These are phyloP conservation scores for Pterocles orientalis DNA, from an alignment of 2,113 vertebrate species.

Conservation along the genomic window DNA sequence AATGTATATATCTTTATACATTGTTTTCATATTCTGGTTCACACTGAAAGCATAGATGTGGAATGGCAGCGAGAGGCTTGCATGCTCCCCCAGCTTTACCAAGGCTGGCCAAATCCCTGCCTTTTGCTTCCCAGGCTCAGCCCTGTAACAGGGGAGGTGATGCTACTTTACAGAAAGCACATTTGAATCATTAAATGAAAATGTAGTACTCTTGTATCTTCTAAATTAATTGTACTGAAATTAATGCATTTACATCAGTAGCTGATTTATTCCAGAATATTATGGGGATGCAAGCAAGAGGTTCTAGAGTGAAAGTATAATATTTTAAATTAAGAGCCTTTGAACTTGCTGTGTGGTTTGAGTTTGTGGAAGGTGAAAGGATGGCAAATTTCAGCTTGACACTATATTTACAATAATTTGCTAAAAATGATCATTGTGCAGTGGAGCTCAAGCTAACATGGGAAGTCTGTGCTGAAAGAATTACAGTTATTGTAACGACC, in stretches of 20 bases:
- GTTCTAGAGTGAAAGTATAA: neutral
- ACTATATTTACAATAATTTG: neutral
- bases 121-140: neutral
- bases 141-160: neutral
- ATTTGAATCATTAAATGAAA: neutral
- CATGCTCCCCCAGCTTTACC: neutral
- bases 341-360: neutral
- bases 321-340: conserved; percentile 24
- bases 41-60: neutral
- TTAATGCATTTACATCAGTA: neutral
- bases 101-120: neutral
- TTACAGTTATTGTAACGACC: neutral
- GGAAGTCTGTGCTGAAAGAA: conserved; percentile 27
- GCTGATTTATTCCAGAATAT: neutral
- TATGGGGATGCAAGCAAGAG: neutral
- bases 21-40: neutral
- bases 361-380: neutral
- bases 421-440: neutral
- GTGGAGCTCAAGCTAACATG: neutral
- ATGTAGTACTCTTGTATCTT: neutral
- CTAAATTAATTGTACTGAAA: neutral
- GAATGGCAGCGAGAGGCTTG: neutral
- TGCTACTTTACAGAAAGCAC: neutral
- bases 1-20: neutral
- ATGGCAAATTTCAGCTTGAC: neutral